Evolutionary conservation across 2,888 invertebrate species (phyloP).

Genomic region (Pristionchus maxplancki): DNA sequence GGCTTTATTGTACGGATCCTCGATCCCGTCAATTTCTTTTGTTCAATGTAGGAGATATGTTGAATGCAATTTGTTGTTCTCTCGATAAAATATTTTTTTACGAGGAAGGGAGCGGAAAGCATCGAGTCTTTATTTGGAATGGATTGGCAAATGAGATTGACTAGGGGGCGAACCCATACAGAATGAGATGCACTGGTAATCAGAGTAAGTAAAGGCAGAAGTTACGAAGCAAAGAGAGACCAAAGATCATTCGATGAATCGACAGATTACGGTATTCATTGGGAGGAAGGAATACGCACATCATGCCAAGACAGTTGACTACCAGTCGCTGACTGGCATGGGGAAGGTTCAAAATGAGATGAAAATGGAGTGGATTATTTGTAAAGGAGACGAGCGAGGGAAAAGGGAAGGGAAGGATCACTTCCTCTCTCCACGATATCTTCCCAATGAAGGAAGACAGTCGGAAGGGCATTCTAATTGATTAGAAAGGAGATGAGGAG

Average conservation of each 20-base stretch:
- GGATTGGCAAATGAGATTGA: constrained; percentile 26
- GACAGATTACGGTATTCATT: neutral
- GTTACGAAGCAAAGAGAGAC: neutral
- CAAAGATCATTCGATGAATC: neutral
- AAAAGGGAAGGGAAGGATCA: neutral
- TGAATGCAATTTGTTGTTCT: constrained; percentile 20
- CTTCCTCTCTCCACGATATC: constrained; percentile 30
- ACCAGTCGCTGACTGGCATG: neutral
- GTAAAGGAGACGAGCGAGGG: neutral
- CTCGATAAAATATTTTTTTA: neutral
- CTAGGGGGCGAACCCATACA: constrained; percentile 29
- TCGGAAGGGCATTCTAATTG: constrained; percentile 68
- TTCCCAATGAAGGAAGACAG: constrained; percentile 61
- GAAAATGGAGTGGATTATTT: neutral
- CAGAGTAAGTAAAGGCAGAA: constrained; percentile 10
- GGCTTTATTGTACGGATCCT: constrained; percentile 31
- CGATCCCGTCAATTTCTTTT: neutral
- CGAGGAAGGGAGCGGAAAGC: neutral
- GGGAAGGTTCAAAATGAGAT: neutral
- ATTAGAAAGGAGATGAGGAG: constrained; percentile 67
- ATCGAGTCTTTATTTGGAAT: constrained; percentile 16
- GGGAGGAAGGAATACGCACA: neutral
- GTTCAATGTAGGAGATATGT: constrained; percentile 35
- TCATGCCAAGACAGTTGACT: too few species aligned
- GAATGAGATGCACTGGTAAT: constrained; percentile 33